phyloP scores from a whole-genome alignment of 2,797 vertebrate genomes.

The Poeciliopsis presidionis region DNA sequence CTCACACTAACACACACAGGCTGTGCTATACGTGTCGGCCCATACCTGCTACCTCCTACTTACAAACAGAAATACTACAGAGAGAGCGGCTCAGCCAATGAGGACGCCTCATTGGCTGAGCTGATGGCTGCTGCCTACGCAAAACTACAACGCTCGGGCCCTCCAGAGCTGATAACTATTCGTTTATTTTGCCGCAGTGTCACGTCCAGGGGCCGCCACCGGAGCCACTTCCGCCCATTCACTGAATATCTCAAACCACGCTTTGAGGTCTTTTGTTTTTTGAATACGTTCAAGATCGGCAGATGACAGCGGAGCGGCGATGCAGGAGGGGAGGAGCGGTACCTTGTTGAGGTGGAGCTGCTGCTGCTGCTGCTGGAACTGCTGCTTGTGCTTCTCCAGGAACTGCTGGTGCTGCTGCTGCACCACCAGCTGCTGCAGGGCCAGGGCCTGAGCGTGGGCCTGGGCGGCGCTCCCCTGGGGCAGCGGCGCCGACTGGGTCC shows the following conservation, averaged over 20 bases:
- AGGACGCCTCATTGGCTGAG: slow-evolving; percentile 28
- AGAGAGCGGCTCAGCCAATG: not conserved
- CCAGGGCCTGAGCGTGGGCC: slow-evolving; percentile 86
- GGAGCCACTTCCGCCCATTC: not conserved
- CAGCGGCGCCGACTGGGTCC: slow-evolving; percentile 96
- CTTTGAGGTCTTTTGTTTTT: not conserved
- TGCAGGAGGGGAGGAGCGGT: slow-evolving; percentile 87
- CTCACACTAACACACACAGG: not conserved
- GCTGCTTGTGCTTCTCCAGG: slow-evolving; percentile 99
- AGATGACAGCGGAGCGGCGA: slow-evolving; percentile 77
- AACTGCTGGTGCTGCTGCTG: slow-evolving; percentile 99
- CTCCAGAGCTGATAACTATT: slow-evolving; percentile 45
- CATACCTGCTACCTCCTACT: slow-evolving; percentile 63
- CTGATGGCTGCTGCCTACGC: slow-evolving; percentile 49
- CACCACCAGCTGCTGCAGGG: slow-evolving; percentile 96
- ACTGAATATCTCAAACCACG: not conserved
- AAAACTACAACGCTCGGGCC: slow-evolving; percentile 51
- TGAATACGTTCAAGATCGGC: not conserved
- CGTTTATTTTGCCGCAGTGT: slow-evolving; percentile 38
- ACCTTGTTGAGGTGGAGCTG: slow-evolving; percentile 93
- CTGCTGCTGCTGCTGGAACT: slow-evolving; percentile 90
- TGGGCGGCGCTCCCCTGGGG: slow-evolving; percentile 87
- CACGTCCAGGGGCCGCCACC: slow-evolving; percentile 20
- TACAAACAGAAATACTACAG: slow-evolving; percentile 48
- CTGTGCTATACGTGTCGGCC: slow-evolving; percentile 41